phyloP scores from a whole-genome alignment of 1,140 invertebrate species.

The Eupeodes corollae region DNA sequence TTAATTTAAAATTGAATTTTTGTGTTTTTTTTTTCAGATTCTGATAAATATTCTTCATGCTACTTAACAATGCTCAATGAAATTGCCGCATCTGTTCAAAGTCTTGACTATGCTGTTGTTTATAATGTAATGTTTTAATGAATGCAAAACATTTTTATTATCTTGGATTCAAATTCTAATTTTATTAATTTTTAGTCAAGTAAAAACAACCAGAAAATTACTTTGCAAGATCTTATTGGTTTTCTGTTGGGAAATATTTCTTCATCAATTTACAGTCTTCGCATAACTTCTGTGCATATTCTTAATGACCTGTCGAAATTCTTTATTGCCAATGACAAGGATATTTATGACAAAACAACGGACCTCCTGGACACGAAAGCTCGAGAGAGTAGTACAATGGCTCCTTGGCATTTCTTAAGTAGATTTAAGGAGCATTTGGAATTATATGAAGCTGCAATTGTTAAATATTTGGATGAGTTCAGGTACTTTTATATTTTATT shows the following conservation, averaged over 20 bases:
- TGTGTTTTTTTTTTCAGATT: not conserved
- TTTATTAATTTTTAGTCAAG: slow-evolving; percentile 15
- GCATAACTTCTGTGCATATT: slow-evolving; percentile 15
- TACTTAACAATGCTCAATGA: no score
- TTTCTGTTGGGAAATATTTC: slow-evolving; percentile 26
- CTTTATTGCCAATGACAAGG: slow-evolving; percentile 28
- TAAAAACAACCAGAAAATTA: slow-evolving; percentile 16
- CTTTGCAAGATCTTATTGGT: slow-evolving; percentile 25
- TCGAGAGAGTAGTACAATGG: slow-evolving; percentile 3
- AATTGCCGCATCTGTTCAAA: no score
- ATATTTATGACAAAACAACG: slow-evolving; percentile 20
- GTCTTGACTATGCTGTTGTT: slow-evolving; percentile 21
- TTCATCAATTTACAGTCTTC: slow-evolving; percentile 14
- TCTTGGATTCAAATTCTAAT: not conserved
- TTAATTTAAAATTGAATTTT: not conserved
- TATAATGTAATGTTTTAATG: slow-evolving; percentile 21
- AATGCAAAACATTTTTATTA: not conserved
- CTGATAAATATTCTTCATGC: no score
- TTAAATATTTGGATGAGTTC: slow-evolving; percentile 27
- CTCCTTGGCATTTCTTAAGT: slow-evolving; percentile 37
- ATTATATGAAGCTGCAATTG: slow-evolving; percentile 19
- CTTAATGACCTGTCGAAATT: slow-evolving; percentile 18
- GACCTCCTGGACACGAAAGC: slow-evolving; percentile 12
- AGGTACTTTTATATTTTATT: slow-evolving; percentile 9
- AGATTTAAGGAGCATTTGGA: slow-evolving; percentile 44